Evolutionary conservation across 2,797 vertebrate species (phyloP), one percentile per base, ranked within the genome.

Genomic region (Alfaro cultratus): DNA sequence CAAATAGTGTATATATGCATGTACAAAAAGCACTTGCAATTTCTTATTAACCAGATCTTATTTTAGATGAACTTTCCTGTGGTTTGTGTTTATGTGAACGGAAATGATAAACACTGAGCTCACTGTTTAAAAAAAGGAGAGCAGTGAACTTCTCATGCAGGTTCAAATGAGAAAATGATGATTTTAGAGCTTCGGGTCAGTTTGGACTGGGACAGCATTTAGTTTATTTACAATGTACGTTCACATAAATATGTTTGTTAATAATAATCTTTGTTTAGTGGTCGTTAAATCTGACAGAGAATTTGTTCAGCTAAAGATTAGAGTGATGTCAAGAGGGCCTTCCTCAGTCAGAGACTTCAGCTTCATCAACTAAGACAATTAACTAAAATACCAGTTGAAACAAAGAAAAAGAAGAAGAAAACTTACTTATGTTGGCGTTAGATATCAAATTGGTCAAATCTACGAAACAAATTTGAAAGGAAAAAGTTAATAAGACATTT

Each of bases 341-440:
- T 41, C 21, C 21, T 39, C 36, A 4, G 18, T 43, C 39, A 26
- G 10, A 12, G 23, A 41, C 21, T 23, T 39, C 10, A 4, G 21
- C 15, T 21, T 67, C 36, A 39, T 67, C 34, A 39, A 4, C 8
- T 23, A 21, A 2, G 34, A 39, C 34, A 18, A 36, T 36, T 36
- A 9, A 10, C 8, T 64, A 64, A 31, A 64, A 62, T 34, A 3
- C 15, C 21, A 70, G 39, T 43, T 12, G 41, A 70, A 34, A 34
- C 29, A 68, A 39, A 11, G 5, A 43, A 13, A 26, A 60, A 41
- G 34, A 31, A 12, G 26, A 13, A 39, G 5, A 15, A 60, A 43
- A 86, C 85, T 88, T 82, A 88, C 89, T 41, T 73, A 51, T 79
- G 18, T 15, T 67, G 29, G 21, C 75, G 26, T 13, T 60, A n/a